Conservation (phyloP, 2,888 invertebrate species). For the Ernsta delagoae region DNA sequence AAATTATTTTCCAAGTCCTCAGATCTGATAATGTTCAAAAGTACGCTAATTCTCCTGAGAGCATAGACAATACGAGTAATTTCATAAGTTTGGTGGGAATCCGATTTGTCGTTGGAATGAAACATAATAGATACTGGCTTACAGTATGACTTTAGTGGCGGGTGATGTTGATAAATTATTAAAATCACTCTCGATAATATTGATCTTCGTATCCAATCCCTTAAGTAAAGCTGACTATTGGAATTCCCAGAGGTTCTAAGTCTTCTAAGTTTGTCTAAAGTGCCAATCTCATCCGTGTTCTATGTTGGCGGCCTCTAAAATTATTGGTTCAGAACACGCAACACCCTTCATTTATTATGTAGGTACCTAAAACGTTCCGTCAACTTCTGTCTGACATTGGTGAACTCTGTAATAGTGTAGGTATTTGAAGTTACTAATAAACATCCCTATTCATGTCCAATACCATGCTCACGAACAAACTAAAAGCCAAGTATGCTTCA, state of each 20-base stretch:
- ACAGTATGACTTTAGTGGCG: too few species aligned
- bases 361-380: slow-evolving; percentile 43
- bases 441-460: too few species aligned
- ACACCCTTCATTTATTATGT: slow-evolving; percentile 69
- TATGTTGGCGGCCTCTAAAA: slow-evolving; percentile 61
- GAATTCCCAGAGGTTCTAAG: slow-evolving; percentile 67
- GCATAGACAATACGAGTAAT: neutral
- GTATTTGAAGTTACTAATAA: too few species aligned
- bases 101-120: too few species aligned
- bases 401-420: neutral
- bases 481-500: too few species aligned
- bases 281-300: slow-evolving; percentile 68
- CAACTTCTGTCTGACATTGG: neutral
- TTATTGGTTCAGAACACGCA: slow-evolving; percentile 69
- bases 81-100: neutral
- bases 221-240: slow-evolving; percentile 83
- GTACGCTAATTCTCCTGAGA: neutral
- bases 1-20: too few species aligned
- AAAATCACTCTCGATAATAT: slow-evolving; percentile 80
- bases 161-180: slow-evolving; percentile 75
- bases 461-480: too few species aligned
- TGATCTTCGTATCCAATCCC: slow-evolving; percentile 80
- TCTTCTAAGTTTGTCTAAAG: slow-evolving; percentile 74
- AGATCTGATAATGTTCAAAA: too few species aligned
- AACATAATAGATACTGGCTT: too few species aligned